A percentile compares a stretch with the other conserved stretches of the same genome.
phyloP scores from a whole-genome alignment of 1,140 invertebrate genomes.

The Theocolax elegans region DNA sequence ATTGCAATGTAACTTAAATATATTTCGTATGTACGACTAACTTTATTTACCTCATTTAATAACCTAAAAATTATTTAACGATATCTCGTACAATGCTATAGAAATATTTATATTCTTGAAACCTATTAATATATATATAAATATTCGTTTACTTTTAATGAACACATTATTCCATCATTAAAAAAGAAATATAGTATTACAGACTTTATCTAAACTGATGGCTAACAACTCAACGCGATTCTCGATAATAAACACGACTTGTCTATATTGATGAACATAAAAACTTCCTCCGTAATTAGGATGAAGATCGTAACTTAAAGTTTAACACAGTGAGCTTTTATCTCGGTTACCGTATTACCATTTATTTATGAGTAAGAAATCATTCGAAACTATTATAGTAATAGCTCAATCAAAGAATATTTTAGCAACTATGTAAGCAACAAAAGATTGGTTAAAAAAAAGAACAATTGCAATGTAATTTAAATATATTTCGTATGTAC shows the following conservation, averaged over 20 bases:
- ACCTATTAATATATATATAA: conserved; percentile 7
- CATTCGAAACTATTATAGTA: not conserved
- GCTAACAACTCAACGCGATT: not conserved
- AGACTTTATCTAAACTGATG: conserved; percentile 17
- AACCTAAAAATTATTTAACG: too few relatives aligned
- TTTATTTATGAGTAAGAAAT: conserved; percentile 16
- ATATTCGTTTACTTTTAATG: conserved; percentile 10
- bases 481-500: too few relatives aligned
- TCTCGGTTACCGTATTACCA: not conserved
- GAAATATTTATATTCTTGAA: not conserved
- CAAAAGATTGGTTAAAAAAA: too few relatives aligned
- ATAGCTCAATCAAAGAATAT: not conserved
- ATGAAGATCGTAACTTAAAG: conserved; percentile 26
- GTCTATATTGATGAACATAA: conserved; percentile 31
- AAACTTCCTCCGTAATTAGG: conserved; percentile 23
- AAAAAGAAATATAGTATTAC: conserved; percentile 23
- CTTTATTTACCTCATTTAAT: too few relatives aligned
- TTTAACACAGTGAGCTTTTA: conserved; percentile 2
- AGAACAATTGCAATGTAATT: too few relatives aligned
- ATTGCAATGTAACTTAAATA: too few relatives aligned
- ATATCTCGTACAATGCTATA: too few relatives aligned
- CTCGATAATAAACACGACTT: conserved; percentile 25
- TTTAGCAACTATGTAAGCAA: too few relatives aligned
- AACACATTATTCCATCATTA: conserved; percentile 27
- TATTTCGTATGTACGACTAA: too few relatives aligned